Conservation (phyloP, 2,797 vertebrate genomes). For the Coregonus ussuriensis region DNA sequence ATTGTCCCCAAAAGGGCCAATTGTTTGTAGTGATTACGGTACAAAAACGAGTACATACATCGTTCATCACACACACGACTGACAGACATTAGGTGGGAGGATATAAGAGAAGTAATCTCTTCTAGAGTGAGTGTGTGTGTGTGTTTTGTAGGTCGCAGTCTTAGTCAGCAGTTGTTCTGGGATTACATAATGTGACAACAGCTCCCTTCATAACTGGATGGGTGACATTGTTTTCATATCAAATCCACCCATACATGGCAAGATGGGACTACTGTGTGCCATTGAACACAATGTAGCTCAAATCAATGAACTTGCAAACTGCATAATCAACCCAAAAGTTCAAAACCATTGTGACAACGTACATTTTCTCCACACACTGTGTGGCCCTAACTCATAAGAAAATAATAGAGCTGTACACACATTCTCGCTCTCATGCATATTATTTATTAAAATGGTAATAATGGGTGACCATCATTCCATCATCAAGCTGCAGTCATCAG, state of each 20-base stretch:
- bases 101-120: background rate
- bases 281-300: background rate
- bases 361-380: too few relatives aligned
- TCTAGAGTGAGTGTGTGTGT: background rate
- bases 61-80: background rate
- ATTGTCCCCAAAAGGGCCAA: background rate
- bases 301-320: background rate
- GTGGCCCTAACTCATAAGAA: background rate
- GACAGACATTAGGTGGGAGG: background rate
- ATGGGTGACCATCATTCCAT: background rate
- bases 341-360: too few relatives aligned
- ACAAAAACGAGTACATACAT: too few relatives aligned
- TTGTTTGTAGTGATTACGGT: background rate
- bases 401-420: background rate
- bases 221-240: background rate
- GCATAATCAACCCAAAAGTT: background rate
- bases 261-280: too few relatives aligned
- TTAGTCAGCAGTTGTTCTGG: constrained; percentile 2
- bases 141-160: background rate
- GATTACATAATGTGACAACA: background rate
- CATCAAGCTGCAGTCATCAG: background rate
- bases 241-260: background rate
- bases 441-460: background rate
- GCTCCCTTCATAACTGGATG: background rate
- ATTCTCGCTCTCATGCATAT: background rate